Percentiles rank a stretch among this genome's conserved stretches.
phyloP scores from a whole-genome alignment of 2,888 invertebrate species.

The Amitus sp. region DNA sequence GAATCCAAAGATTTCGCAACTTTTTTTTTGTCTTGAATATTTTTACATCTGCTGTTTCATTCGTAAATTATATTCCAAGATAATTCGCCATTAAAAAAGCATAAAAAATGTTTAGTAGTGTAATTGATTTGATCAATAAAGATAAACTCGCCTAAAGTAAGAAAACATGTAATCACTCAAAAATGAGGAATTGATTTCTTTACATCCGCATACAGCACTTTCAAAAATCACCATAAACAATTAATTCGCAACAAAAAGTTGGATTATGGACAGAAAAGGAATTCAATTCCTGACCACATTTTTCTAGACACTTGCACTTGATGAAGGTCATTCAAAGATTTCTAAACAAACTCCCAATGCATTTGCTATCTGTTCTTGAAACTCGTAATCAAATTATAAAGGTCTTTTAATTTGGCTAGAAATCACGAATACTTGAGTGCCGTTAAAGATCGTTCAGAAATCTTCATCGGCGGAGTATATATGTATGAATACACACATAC shows the following conservation, averaged over 20 bases:
- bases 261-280: conserved; percentile 47
- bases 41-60: no score
- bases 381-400: neutral
- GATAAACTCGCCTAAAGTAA: neutral
- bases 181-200: neutral
- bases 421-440: neutral
- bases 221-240: neutral
- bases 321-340: no score
- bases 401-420: no score
- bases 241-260: neutral
- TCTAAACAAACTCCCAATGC: no score
- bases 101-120: neutral
- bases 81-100: neutral
- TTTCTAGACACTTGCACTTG: conserved; percentile 38
- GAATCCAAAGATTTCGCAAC: neutral
- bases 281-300: conserved; percentile 59
- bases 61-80: neutral
- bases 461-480: neutral
- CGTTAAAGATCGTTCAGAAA: neutral
- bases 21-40: neutral
- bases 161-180: neutral
- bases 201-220: neutral
- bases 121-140: neutral
- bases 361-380: no score
- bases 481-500: no score